Conservation (phyloP, 2,797 vertebrate genomes). For the Gastrophryne carolinensis region DNA sequence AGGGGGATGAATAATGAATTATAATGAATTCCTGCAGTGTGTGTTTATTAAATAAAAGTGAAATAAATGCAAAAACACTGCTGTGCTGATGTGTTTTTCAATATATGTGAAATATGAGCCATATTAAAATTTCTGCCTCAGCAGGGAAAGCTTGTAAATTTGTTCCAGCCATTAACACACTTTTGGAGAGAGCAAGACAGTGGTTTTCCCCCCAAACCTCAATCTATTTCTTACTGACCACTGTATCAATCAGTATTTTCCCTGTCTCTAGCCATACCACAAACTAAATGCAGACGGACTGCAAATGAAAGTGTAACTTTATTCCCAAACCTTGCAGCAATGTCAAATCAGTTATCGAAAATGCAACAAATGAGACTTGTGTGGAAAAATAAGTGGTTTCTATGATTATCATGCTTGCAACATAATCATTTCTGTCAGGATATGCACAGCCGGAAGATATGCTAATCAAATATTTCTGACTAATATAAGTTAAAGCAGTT, state of each 20-base stretch:
- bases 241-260: background rate
- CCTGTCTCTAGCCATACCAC: background rate
- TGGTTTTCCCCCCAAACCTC: slow-evolving; percentile 8
- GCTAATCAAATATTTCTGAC: too few relatives aligned
- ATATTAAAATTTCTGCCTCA: background rate
- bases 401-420: too few relatives aligned
- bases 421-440: too few relatives aligned
- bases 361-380: too few relatives aligned
- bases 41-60: background rate
- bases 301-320: too few relatives aligned
- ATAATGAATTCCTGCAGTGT: too few relatives aligned
- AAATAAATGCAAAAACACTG: background rate
- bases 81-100: background rate
- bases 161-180: slow-evolving; percentile 41
- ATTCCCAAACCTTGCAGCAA: too few relatives aligned
- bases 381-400: too few relatives aligned
- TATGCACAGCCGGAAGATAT: too few relatives aligned
- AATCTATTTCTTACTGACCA: background rate
- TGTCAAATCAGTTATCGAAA: too few relatives aligned
- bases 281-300: background rate
- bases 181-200: slow-evolving; percentile 11
- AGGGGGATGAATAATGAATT: too few relatives aligned
- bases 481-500: too few relatives aligned
- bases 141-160: slow-evolving; percentile 36
- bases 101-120: background rate